phyloP scores from a whole-genome alignment of 1,140 invertebrate species.

The Nilaparvata lugens region DNA sequence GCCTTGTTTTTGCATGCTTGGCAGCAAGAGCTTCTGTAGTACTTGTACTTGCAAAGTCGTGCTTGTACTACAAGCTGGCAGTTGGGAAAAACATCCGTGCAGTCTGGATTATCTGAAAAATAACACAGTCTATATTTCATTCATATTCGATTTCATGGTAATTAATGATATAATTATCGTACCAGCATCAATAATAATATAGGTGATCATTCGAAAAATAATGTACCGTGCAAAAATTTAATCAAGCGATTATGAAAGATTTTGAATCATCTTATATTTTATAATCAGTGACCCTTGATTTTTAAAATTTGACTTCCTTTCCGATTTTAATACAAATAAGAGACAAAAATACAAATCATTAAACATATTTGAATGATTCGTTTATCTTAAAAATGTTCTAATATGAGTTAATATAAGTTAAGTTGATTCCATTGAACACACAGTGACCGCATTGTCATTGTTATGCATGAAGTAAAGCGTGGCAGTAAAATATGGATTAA shows the following conservation, averaged over 20 bases:
- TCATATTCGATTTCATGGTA: no score
- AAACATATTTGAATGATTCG: no score
- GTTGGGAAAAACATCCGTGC: constrained; percentile 60
- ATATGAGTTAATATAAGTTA: no score
- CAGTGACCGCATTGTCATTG: no score
- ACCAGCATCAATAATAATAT: neutral
- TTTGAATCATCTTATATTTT: neutral
- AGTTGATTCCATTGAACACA: no score
- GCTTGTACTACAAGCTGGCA: constrained; percentile 69
- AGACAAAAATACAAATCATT: no score
- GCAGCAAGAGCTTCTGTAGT: constrained; percentile 71
- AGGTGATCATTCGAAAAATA: neutral
- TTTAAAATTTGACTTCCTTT: no score
- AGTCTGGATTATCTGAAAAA: constrained; percentile 32
- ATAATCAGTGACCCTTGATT: neutral
- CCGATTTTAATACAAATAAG: no score
- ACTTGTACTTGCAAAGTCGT: constrained; percentile 67
- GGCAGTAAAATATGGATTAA: no score
- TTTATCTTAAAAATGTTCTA: no score
- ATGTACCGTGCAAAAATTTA: neutral
- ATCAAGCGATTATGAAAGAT: neutral
- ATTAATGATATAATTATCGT: neutral
- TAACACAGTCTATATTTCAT: no score
- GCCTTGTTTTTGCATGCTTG: constrained; percentile 43
- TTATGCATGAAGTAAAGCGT: no score